These are phyloP conservation scores for Maniola hyperantus DNA, from an alignment of 2,888 invertebrate species.

Conservation along the genomic window DNA sequence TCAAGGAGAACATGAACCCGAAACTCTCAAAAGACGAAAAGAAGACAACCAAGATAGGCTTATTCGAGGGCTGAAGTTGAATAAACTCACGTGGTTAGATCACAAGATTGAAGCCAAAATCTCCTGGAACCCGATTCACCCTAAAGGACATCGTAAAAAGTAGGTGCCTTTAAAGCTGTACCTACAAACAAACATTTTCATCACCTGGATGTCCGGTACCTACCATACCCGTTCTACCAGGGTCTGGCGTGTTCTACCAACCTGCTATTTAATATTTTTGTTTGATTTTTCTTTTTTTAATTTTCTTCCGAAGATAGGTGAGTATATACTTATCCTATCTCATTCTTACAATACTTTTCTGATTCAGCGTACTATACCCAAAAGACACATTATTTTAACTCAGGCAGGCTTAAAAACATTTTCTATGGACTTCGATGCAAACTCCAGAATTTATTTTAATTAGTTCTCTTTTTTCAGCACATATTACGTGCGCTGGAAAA, in stretches of 20 bases:
- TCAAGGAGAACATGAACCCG: constrained; percentile 56
- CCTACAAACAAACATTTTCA: too few relatives aligned
- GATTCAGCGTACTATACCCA: too few relatives aligned
- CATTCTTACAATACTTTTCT: too few relatives aligned
- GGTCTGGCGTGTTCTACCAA: too few relatives aligned
- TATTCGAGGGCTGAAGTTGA: constrained; percentile 63
- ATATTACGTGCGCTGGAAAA: constrained; percentile 69
- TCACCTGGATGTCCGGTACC: too few relatives aligned
- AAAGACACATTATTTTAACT: too few relatives aligned
- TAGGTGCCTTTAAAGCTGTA: constrained; percentile 37
- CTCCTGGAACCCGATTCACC: constrained; percentile 62
- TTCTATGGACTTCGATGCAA: background rate
- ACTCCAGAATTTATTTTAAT: background rate
- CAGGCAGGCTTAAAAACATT: background rate
- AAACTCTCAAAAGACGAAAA: constrained; percentile 56
- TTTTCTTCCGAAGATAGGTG: too few relatives aligned
- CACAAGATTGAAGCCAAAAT: constrained; percentile 68
- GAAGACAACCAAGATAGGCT: constrained; percentile 44
- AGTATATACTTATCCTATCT: too few relatives aligned
- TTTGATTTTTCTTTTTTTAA: too few relatives aligned
- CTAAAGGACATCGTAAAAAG: constrained; percentile 57
- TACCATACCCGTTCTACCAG: too few relatives aligned
- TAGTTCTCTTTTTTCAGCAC: constrained; percentile 49
- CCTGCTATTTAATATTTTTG: too few relatives aligned
- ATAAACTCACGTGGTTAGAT: constrained; percentile 70